Conservation (phyloP, 2,113 vertebrate species). For the Ictidomys tridecemlineatus region DNA sequence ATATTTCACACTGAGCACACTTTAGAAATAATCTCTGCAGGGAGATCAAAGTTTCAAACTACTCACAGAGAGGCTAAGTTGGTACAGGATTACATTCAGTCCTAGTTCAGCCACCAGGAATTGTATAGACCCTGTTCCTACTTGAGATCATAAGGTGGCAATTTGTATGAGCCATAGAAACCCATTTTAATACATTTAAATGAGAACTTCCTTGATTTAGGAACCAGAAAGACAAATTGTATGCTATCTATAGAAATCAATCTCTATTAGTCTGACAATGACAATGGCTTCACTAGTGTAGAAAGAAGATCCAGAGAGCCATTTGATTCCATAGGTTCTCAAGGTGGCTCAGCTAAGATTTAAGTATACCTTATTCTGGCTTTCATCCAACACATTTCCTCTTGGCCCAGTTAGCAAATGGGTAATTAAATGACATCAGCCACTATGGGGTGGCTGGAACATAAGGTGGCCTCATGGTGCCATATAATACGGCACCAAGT, state of each 20-base stretch:
- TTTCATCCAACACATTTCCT: slow-evolving; percentile 73
- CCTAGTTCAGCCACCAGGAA: slow-evolving; percentile 55
- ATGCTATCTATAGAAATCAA: slow-evolving; percentile 25
- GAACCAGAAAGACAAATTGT: neutral
- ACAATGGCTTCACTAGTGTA: neutral
- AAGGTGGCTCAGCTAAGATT: slow-evolving; percentile 47
- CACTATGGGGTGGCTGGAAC: slow-evolving; percentile 43
- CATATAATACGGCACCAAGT: slow-evolving; percentile 76
- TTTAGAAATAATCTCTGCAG: slow-evolving; percentile 64
- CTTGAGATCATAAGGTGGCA: slow-evolving; percentile 32
- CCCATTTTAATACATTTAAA: slow-evolving; percentile 32
- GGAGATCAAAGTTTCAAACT: slow-evolving; percentile 68
- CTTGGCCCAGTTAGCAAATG: slow-evolving; percentile 69
- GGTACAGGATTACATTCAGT: slow-evolving; percentile 57
- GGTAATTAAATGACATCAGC: slow-evolving; percentile 77
- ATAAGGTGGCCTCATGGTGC: slow-evolving; percentile 64
- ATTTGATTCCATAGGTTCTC: slow-evolving; percentile 21
- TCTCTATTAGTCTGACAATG: neutral
- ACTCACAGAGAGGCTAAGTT: slow-evolving; percentile 59
- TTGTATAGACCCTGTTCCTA: slow-evolving; percentile 57
- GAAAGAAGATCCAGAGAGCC: slow-evolving; percentile 27
- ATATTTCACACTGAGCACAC: slow-evolving; percentile 47
- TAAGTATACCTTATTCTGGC: slow-evolving; percentile 52
- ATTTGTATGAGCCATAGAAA: neutral
- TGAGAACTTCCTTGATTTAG: neutral